phyloP scores from a whole-genome alignment of 2,888 invertebrate genomes.

The Drosophila pseudotakahashii region DNA sequence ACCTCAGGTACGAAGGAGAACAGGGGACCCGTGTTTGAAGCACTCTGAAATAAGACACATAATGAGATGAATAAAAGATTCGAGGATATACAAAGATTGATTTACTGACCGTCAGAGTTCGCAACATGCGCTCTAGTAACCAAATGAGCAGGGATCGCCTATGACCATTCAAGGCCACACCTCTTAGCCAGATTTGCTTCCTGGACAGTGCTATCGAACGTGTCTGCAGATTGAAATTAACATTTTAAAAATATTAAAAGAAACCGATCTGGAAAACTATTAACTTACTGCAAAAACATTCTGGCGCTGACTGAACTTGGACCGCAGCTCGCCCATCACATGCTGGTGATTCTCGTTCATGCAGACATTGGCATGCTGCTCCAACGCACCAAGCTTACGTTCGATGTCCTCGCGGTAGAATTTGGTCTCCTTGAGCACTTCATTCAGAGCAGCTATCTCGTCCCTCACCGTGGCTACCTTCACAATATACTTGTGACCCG shows the following conservation, averaged over 20 bases:
- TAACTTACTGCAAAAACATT: constrained; percentile 83
- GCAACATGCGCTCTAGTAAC: constrained; percentile 85
- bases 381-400: constrained; percentile 76
- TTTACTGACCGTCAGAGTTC: constrained; percentile 81
- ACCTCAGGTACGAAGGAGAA: constrained; percentile 89
- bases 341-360: constrained; percentile 80
- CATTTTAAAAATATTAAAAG: neutral
- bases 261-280: neutral
- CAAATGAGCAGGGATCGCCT: constrained; percentile 86
- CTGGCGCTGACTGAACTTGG: constrained; percentile 82
- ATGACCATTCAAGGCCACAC: constrained; percentile 86
- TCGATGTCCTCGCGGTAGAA: constrained; percentile 82
- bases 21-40: constrained; percentile 86
- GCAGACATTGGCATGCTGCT: constrained; percentile 76
- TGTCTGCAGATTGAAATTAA: constrained; percentile 64
- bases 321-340: constrained; percentile 78
- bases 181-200: constrained; percentile 88
- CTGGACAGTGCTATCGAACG: constrained; percentile 86
- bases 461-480: constrained; percentile 83
- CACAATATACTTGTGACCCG: constrained; percentile 84
- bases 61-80: neutral
- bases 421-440: constrained; percentile 83
- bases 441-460: constrained; percentile 83
- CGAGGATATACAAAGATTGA: neutral
- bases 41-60: constrained; percentile 82